Evolutionary conservation across 2,113 vertebrate genomes (phyloP), one percentile per base, ranked within the genome.

Genomic region (Osmerus mordax): DNA sequence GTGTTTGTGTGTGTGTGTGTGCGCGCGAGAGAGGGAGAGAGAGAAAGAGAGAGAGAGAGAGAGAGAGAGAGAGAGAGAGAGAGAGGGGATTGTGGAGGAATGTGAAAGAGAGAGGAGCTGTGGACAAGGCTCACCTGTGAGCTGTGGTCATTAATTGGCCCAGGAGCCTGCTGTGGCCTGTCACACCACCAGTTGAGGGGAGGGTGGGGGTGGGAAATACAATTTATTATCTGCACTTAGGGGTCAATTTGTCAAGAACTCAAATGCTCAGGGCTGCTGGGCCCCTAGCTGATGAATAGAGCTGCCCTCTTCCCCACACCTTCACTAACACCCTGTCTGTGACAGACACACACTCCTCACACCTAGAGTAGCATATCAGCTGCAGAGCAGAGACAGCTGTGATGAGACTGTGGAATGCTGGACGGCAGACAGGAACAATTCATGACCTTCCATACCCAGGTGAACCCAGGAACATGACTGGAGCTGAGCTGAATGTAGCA

Each of bases 221-320:
- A 83, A 91, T 92, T 91, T 90, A 87, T 81, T 83, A 90, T 90
- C 89, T 86, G 75, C 87, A 88, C 88, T 92, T 90, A 91, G 66
- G 67, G 85, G 85, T 84, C 86, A 88, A 92, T 92, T 91, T 90
- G 88, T 92, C 89, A 91, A 21, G 81, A 83, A 71, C 71, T 81
- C 64, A 80, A 60, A 65, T 23, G 70, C 59, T 74, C 65, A 29
- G 71, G 75, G 78, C 82, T 78, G 80, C 78, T 16, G 74, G 62
- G 67, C 67, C 79, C 52, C 71, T 8, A 47, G 36, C 74, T 84
- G 82, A 90, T 84, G 81, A 82, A 79, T 64, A 47, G 68, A 61
- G 68, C 70, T 67, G 68, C 61, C 32, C 76, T 74, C 65, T 81
- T 53, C 79, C 67, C 73, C 60, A 41, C 61, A 19, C 60, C 69